Conservation (phyloP, 2,113 vertebrate genomes). For the Sakesphorus luctuosus region DNA sequence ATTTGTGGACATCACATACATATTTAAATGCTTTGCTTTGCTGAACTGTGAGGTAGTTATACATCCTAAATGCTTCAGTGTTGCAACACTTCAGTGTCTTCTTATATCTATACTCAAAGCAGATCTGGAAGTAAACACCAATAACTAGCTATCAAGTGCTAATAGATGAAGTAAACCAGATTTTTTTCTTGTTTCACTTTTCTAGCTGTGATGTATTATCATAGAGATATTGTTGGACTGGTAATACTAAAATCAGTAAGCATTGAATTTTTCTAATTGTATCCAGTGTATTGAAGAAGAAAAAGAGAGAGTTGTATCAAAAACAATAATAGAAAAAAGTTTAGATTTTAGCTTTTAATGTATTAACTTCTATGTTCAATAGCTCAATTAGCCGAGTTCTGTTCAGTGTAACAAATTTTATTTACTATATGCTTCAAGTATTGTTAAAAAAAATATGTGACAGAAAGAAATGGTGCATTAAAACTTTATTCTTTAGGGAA, state of each 20-base stretch:
- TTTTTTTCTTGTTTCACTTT: not conserved
- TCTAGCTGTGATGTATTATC: not conserved
- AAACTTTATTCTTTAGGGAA: not conserved
- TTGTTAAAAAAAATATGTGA: not conserved
- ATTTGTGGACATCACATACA: not conserved
- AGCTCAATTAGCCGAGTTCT: not conserved
- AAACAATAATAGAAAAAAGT: not conserved
- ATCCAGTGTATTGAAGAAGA: not conserved
- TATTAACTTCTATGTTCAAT: not conserved
- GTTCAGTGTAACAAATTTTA: not conserved
- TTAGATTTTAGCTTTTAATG: not conserved
- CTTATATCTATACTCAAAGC: not conserved
- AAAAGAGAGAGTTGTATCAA: not conserved
- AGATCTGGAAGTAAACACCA: not conserved
- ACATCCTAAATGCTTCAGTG: not conserved
- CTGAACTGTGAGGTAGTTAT: not conserved
- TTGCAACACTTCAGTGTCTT: not conserved
- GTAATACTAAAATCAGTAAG: not conserved
- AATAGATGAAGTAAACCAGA: not conserved
- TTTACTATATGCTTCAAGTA: not conserved
- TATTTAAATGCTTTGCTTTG: not conserved
- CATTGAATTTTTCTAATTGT: not conserved
- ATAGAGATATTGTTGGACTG: not conserved
- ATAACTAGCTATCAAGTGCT: not conserved
- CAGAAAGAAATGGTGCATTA: not conserved